A percentile compares a stretch with the other conserved stretches of the same genome.
Conservation (phyloP, 2,113 vertebrate species). For the Lichenostomus cassidix region DNA sequence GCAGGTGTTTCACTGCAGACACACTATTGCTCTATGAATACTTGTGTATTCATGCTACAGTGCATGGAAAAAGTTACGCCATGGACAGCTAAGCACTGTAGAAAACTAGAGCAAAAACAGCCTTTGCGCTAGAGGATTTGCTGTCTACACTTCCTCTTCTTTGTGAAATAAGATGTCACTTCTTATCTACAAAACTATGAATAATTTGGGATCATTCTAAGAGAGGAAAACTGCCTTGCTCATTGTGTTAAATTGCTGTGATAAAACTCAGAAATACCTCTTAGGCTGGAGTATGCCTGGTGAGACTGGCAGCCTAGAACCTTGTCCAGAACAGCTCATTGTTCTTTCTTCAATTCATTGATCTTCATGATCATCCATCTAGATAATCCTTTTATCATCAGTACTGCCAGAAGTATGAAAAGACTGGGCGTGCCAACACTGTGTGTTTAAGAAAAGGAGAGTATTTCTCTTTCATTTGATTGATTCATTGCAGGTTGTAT, state of each 20-base stretch:
- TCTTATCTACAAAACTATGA: neutral
- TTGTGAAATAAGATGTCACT: neutral
- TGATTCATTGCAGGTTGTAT: neutral
- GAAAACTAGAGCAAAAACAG: neutral
- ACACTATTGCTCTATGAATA: neutral
- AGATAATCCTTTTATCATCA: neutral
- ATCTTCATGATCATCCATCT: neutral
- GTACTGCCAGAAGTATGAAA: neutral
- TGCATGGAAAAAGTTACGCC: neutral
- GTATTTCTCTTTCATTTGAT: neutral
- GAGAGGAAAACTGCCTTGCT: neutral
- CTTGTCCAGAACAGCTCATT: neutral
- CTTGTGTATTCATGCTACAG: neutral
- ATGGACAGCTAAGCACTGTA: neutral
- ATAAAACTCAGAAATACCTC: neutral
- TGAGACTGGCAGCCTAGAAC: neutral
- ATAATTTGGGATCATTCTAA: neutral
- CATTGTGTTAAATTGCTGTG: neutral
- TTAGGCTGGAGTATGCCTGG: neutral
- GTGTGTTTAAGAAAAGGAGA: neutral
- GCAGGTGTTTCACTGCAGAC: neutral
- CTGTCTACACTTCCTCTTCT: neutral
- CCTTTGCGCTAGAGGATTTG: neutral
- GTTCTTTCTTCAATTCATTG: neutral
- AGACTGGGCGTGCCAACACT: neutral